Percentiles rank a stretch among this genome's conserved stretches.
These are phyloP conservation scores for Campoplex nolae DNA, from an alignment of 2,888 invertebrate species.

Conservation along the genomic window DNA sequence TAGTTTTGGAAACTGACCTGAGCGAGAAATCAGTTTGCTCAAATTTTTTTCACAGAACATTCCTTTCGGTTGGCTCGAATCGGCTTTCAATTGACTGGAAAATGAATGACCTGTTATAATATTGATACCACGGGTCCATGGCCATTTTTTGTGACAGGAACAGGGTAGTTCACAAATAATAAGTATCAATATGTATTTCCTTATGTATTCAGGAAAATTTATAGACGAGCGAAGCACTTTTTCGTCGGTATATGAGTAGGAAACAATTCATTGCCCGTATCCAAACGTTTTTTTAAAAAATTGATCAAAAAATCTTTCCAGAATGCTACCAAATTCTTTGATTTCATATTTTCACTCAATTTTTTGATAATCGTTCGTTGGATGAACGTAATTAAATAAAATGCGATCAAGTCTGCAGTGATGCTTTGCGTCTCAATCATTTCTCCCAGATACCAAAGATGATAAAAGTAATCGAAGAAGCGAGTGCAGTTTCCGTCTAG, in stretches of 20 bases:
- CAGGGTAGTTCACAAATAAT: neutral
- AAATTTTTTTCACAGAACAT: neutral
- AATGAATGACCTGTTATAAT: no score
- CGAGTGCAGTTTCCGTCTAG: slow-evolving; percentile 34
- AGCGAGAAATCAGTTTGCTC: no score
- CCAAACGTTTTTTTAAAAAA: no score
- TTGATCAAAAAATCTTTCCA: neutral
- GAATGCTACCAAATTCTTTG: neutral
- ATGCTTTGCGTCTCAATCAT: neutral
- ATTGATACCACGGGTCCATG: no score
- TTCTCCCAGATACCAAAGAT: neutral
- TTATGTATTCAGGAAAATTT: no score
- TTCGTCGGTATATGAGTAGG: no score
- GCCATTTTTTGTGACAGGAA: neutral
- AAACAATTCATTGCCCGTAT: no score
- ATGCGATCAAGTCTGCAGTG: neutral
- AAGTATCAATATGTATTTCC: neutral
- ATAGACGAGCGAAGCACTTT: no score
- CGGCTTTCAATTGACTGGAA: no score
- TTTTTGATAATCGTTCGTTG: neutral
- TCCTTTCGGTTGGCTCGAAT: neutral
- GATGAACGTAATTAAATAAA: neutral
- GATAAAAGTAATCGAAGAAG: slow-evolving; percentile 38
- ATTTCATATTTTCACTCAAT: neutral
- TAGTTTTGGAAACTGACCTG: neutral